phyloP scores from a whole-genome alignment of 1,140 invertebrate species.

The Drosophila littoralis region DNA sequence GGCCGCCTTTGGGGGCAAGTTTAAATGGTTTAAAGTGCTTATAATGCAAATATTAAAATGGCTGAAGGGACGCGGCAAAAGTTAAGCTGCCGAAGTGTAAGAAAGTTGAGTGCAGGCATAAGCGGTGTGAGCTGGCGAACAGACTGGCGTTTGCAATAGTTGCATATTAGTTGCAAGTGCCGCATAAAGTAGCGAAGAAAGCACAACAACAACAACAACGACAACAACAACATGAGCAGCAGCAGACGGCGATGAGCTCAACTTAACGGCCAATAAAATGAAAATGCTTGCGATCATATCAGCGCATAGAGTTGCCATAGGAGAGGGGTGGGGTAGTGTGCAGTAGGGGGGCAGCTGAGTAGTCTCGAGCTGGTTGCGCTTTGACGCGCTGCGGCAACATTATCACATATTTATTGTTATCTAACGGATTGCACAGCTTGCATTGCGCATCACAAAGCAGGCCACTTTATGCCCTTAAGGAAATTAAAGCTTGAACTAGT shows the following conservation, averaged over 20 bases:
- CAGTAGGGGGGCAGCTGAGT: background rate
- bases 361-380: background rate
- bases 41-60: conserved; percentile 74
- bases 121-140: background rate
- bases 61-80: conserved; percentile 45
- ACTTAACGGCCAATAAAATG: conserved; percentile 42
- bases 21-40: conserved; percentile 78
- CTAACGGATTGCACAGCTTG: background rate
- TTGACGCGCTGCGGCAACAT: background rate
- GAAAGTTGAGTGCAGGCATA: conserved; percentile 27
- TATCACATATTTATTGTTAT: conserved; percentile 19
- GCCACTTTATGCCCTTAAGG: background rate
- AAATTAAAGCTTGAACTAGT: background rate
- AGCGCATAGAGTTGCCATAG: background rate
- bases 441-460: background rate
- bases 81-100: conserved; percentile 63
- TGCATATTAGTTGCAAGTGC: conserved; percentile 55
- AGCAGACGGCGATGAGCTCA: conserved; percentile 2
- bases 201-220: conserved; percentile 10
- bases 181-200: conserved; percentile 18
- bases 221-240: background rate
- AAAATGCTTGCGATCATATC: conserved; percentile 28
- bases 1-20: conserved; percentile 56
- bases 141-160: conserved; percentile 29
- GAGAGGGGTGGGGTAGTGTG: background rate